Evolutionary conservation across 2,113 vertebrate genomes (phyloP).

Genomic region (Octodon degus): DNA sequence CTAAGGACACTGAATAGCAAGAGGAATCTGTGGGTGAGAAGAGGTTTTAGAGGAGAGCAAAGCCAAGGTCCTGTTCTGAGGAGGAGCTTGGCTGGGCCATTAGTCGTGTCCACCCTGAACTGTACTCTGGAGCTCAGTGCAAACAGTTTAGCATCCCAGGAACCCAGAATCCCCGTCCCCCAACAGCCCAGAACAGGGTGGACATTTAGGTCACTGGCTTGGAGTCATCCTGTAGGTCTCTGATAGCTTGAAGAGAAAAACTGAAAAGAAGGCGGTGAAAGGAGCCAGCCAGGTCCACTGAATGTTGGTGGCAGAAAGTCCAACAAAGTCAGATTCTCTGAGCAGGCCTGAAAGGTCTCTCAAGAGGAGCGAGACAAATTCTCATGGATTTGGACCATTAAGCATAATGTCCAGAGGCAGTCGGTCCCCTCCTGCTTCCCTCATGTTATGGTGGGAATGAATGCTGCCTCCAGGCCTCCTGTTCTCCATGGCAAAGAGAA

Average conservation of each 20-base stretch:
- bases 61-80: not conserved
- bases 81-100: not conserved
- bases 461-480: not conserved
- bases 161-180: not conserved
- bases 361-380: not conserved
- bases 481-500: not conserved
- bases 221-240: not conserved
- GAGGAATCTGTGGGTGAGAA: not conserved
- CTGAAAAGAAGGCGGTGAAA: slow-evolving; percentile 18
- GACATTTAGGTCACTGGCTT: not conserved
- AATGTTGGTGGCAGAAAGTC: not conserved
- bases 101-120: not conserved
- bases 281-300: not conserved
- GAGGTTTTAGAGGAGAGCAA: not conserved
- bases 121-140: not conserved
- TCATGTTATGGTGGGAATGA: not conserved
- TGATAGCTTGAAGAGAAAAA: not conserved
- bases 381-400: not conserved
- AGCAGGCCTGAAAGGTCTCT: not conserved
- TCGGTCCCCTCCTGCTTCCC: too few relatives aligned
- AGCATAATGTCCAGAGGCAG: not conserved
- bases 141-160: not conserved
- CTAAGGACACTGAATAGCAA: not conserved
- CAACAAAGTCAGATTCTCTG: slow-evolving; percentile 42
- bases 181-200: not conserved